Conservation (phyloP, 2,797 vertebrate genomes). For the Cryptoprocta ferox region DNA sequence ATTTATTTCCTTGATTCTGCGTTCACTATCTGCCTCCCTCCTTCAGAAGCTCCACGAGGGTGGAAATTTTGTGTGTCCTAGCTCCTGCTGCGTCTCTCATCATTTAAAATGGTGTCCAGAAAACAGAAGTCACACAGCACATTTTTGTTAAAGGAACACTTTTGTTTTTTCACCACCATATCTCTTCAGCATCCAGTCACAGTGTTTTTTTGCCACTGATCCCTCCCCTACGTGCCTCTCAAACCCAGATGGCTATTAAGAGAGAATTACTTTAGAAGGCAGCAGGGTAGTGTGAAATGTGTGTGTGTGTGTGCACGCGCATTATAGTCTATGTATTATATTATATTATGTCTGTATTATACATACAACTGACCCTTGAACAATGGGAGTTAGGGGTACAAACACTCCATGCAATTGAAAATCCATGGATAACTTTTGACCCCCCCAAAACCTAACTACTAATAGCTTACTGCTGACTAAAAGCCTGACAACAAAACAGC, state of each 20-base stretch:
- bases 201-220: not conserved
- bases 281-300: not conserved
- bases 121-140: not conserved
- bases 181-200: not conserved
- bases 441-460: not conserved
- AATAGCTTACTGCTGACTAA: not conserved
- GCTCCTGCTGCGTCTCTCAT: not conserved
- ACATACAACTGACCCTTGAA: not conserved
- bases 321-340: not conserved
- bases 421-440: not conserved
- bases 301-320: no score
- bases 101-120: not conserved
- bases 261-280: not conserved
- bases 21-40: not conserved
- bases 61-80: not conserved
- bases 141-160: not conserved
- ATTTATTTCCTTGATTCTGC: not conserved
- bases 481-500: not conserved
- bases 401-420: not conserved
- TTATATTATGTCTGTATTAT: not conserved
- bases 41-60: not conserved
- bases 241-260: not conserved
- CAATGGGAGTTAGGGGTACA: not conserved
- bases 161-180: not conserved
- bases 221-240: not conserved